A percentile compares a stretch with the other conserved stretches of the same genome.
These are phyloP conservation scores for Dasyornis broadbenti DNA, from an alignment of 2,113 vertebrate genomes.

Conservation along the genomic window DNA sequence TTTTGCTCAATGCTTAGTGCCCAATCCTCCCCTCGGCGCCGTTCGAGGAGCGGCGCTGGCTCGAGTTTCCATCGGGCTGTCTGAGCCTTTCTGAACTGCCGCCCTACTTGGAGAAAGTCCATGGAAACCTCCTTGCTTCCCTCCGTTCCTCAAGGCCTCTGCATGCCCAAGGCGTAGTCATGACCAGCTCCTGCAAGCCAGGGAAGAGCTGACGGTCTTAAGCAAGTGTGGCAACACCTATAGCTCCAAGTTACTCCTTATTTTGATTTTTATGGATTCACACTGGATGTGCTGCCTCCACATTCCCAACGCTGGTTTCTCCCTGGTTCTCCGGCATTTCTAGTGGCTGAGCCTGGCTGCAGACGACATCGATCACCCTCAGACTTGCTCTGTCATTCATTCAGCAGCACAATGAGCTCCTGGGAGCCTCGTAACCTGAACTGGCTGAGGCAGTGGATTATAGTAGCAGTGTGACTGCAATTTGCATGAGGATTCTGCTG, in stretches of 20 bases:
- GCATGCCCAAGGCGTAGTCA: rapidly evolving
- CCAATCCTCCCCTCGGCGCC: not conserved
- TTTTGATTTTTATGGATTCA: rapidly evolving
- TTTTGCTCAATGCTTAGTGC: not conserved
- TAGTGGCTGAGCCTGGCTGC: rapidly evolving
- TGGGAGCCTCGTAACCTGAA: not conserved
- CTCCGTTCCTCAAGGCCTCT: not conserved
- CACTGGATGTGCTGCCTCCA: rapidly evolving
- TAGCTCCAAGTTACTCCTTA: rapidly evolving
- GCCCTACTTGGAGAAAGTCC: slow-evolving; percentile 36
- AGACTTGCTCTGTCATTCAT: not conserved
- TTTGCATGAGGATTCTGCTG: not conserved
- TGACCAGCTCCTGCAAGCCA: rapidly evolving
- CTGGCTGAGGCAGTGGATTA: not conserved
- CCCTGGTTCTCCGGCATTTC: not conserved
- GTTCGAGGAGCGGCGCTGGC: not conserved
- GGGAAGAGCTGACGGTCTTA: not conserved
- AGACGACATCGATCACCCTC: rapidly evolving
- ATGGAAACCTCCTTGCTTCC: not conserved
- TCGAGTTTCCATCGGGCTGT: not conserved
- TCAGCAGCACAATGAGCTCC: not conserved
- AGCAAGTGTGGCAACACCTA: rapidly evolving
- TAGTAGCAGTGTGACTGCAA: not conserved
- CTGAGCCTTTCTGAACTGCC: not conserved
- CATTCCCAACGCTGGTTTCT: rapidly evolving